Conservation (phyloP, 1,140 invertebrate genomes). For the Pachypsylla venusta region DNA sequence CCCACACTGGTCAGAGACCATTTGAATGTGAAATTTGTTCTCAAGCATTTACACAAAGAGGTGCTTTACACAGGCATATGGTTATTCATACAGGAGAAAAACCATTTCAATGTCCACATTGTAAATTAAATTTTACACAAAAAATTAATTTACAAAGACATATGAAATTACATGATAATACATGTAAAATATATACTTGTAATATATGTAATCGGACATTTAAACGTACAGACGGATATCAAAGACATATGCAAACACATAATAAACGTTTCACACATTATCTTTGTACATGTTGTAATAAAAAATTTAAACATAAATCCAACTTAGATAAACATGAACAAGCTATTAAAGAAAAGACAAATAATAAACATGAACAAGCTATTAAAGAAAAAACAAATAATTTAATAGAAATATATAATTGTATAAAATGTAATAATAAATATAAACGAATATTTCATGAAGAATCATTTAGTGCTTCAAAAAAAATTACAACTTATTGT, state of each 20-base stretch:
- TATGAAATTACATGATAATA: background rate
- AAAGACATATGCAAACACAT: background rate
- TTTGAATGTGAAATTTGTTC: constrained; percentile 43
- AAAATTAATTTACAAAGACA: background rate
- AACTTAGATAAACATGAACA: too few relatives aligned
- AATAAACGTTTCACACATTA: too few relatives aligned
- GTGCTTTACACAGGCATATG: background rate
- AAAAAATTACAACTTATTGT: too few relatives aligned
- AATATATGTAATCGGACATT: background rate
- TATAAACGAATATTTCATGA: too few relatives aligned
- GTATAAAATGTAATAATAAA: too few relatives aligned
- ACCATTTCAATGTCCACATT: background rate
- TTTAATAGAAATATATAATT: too few relatives aligned
- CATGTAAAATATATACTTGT: background rate
- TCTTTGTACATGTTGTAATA: too few relatives aligned
- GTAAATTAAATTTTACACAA: background rate
- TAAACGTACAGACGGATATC: background rate
- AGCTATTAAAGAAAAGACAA: too few relatives aligned
- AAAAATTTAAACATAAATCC: too few relatives aligned
- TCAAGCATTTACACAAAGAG: constrained; percentile 36
- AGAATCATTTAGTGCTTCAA: too few relatives aligned
- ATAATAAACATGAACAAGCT: too few relatives aligned
- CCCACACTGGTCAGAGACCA: constrained; percentile 47
- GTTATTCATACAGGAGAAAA: background rate
- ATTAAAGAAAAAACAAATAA: too few relatives aligned